Percentiles rank a stretch among this genome's conserved stretches.
Conservation (phyloP, 2,797 vertebrate species). For the Amazona ochrocephala region DNA sequence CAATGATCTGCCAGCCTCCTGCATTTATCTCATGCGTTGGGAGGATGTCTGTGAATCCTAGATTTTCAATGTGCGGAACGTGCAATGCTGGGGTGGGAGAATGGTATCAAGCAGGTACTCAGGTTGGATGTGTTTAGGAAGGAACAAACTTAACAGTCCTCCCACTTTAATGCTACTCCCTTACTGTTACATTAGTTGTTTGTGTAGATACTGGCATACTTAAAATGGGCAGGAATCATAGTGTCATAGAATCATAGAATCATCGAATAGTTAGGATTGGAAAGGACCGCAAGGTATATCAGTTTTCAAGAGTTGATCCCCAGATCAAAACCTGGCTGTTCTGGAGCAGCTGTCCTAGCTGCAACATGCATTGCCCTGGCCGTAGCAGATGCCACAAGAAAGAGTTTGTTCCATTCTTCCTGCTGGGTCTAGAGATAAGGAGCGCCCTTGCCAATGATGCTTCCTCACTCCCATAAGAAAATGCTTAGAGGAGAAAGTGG, state of each 20-base stretch:
- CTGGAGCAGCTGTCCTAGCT: neutral
- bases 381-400: neutral
- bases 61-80: neutral
- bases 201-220: neutral
- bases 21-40: neutral
- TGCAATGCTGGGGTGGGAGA: neutral
- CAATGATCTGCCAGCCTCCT: neutral
- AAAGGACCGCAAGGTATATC: neutral
- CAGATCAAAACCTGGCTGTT: rapidly evolving
- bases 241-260: neutral
- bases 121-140: neutral
- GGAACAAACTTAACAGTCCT: neutral
- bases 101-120: neutral
- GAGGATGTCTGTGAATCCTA: neutral
- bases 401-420: neutral
- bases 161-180: neutral
- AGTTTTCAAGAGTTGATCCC: neutral
- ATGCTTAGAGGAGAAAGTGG: neutral
- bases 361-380: neutral
- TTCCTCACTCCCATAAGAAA: neutral
- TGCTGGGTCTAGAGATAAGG: neutral
- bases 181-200: neutral
- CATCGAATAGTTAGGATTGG: neutral
- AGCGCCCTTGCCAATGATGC: neutral
- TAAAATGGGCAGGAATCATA: neutral